phyloP scores from a whole-genome alignment of 2,113 vertebrate species.

The Hypocryptadius cinnamomeus region DNA sequence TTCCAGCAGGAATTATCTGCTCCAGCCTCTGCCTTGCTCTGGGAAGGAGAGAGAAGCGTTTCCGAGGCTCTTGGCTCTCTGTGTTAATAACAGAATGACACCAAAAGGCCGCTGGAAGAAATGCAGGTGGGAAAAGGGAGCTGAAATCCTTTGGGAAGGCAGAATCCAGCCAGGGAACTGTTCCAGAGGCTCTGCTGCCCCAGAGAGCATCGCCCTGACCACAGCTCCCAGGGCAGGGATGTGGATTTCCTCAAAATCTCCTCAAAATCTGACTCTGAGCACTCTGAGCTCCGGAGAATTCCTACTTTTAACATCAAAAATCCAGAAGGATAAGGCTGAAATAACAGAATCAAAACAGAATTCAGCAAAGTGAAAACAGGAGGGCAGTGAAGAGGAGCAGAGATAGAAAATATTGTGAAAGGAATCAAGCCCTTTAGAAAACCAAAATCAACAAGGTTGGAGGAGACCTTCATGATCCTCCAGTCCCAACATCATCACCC shows the following conservation, averaged over 20 bases:
- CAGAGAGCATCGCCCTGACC: fast-evolving
- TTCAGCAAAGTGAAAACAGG: fast-evolving
- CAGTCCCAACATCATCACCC: not conserved
- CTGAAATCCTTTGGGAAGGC: not conserved
- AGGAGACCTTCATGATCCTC: not conserved
- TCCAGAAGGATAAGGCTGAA: not conserved
- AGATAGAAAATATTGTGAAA: not conserved
- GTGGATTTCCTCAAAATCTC: not conserved
- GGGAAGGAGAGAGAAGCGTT: not conserved
- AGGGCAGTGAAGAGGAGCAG: not conserved
- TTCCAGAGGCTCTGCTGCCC: not conserved
- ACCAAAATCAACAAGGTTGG: not conserved
- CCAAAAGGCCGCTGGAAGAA: conserved; percentile 72
- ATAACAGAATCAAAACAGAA: fast-evolving
- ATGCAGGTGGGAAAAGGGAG: conserved; percentile 34
- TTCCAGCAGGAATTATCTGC: not conserved
- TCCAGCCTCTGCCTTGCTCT: not conserved
- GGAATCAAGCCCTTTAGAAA: not conserved
- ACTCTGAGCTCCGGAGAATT: not conserved
- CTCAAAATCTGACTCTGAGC: not conserved
- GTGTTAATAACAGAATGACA: conserved; percentile 72
- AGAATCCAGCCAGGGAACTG: fast-evolving
- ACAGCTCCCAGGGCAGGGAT: no score
- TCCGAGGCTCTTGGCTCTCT: not conserved
- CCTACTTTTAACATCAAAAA: not conserved